Percentiles rank a stretch among this genome's conserved stretches.
These are phyloP conservation scores for Parazoanthus darwini DNA, from an alignment of 92 coral and sea anemone species.

Conservation along the genomic window DNA sequence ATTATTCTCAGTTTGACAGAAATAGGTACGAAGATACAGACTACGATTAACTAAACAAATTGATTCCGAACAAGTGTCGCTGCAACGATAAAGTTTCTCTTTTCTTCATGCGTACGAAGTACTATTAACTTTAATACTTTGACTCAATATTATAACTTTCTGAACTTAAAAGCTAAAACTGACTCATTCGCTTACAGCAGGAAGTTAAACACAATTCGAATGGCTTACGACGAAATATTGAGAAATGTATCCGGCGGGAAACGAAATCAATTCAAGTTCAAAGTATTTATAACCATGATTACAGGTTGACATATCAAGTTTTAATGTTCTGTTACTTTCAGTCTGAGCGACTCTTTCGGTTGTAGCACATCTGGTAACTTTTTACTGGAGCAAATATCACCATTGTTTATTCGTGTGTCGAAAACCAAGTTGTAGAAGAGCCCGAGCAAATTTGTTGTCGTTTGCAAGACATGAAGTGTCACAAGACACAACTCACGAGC, in stretches of 20 bases:
- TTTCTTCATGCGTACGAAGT: background rate
- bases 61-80: background rate
- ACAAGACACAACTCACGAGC: background rate
- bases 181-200: background rate
- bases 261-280: background rate
- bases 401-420: conserved; percentile 2
- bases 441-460: conserved; percentile 9
- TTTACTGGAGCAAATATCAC: background rate
- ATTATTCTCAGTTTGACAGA: background rate
- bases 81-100: background rate
- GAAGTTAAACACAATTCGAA: background rate
- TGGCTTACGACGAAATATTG: background rate
- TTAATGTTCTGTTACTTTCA: background rate
- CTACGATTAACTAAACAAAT: background rate
- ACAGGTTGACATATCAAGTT: background rate
- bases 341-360: background rate
- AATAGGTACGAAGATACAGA: background rate
- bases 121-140: background rate
- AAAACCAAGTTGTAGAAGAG: background rate
- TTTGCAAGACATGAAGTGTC: background rate
- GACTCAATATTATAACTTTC: background rate
- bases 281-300: background rate
- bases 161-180: background rate
- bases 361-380: background rate
- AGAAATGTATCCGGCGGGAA: conserved; percentile 32